Evolutionary conservation across 1,140 invertebrate species (phyloP).

Genomic region (Lordiphosa clarofinis): DNA sequence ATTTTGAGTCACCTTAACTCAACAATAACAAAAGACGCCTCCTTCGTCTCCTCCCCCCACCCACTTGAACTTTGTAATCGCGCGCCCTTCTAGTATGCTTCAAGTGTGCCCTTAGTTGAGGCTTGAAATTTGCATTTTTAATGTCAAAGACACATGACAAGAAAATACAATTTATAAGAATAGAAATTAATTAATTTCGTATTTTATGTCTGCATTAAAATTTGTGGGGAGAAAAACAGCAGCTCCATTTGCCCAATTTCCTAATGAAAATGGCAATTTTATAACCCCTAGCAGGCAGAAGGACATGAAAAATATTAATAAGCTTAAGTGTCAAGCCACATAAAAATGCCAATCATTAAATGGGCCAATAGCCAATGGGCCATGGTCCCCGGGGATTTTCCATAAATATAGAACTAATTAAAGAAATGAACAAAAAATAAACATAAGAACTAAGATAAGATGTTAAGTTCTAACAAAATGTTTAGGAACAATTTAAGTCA

Average conservation of each 20-base stretch:
- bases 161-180: constrained; percentile 10
- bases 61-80: constrained; percentile 57
- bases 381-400: too few relatives aligned
- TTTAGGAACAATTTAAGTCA: too few relatives aligned
- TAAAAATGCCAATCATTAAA: constrained; percentile 14
- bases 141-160: constrained; percentile 45
- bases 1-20: constrained; percentile 6
- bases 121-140: constrained; percentile 68
- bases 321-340: constrained; percentile 42
- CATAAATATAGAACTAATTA: too few relatives aligned
- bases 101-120: constrained; percentile 14
- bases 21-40: constrained; percentile 37
- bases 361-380: too few relatives aligned
- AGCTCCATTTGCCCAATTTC: not conserved
- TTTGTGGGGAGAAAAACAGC: constrained; percentile 19
- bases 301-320: constrained; percentile 39
- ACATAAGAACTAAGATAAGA: too few relatives aligned
- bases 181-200: constrained; percentile 14
- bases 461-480: too few relatives aligned
- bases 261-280: constrained; percentile 12
- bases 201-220: constrained; percentile 7
- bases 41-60: constrained; percentile 16
- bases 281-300: not conserved
- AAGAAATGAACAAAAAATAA: too few relatives aligned
- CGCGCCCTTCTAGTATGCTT: constrained; percentile 55